A percentile compares a stretch with the other conserved stretches of the same genome.
These are phyloP conservation scores for Sorex maritimensis DNA, from an alignment of 2,797 vertebrate species.

Conservation along the genomic window DNA sequence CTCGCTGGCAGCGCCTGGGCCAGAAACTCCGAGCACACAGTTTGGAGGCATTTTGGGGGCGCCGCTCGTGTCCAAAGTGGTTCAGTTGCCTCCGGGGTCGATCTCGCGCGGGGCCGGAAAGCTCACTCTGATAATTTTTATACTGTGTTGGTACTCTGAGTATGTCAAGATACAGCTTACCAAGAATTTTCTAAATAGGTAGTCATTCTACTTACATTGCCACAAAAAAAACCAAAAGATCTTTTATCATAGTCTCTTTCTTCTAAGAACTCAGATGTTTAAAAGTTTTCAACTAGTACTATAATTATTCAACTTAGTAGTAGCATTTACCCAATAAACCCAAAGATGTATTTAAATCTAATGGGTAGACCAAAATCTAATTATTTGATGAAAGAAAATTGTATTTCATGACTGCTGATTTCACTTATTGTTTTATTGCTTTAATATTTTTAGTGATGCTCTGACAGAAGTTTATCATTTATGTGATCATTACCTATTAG, in stretches of 20 bases:
- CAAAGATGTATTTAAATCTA: background rate
- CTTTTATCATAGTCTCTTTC: background rate
- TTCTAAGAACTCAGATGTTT: constrained; percentile 31
- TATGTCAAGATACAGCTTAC: background rate
- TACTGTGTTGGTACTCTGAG: constrained; percentile 25
- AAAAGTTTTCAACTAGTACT: background rate
- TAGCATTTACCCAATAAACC: background rate
- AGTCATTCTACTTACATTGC: background rate
- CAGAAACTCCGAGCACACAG: no score
- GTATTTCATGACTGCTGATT: background rate
- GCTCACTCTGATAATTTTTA: background rate
- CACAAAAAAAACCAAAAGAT: background rate
- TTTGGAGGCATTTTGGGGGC: no score
- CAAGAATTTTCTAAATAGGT: background rate
- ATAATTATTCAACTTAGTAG: background rate
- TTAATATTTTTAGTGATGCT: background rate
- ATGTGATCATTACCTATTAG: no score
- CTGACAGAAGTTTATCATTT: no score
- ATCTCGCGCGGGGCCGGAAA: no score
- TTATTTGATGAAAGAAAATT: background rate
- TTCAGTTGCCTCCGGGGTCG: no score
- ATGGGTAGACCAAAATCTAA: no score
- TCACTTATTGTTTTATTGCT: background rate
- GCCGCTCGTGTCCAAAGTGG: no score
- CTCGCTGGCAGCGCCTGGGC: no score